Conservation (phyloP, 2,888 invertebrate genomes). For the Mimumesa dahlbomi region DNA sequence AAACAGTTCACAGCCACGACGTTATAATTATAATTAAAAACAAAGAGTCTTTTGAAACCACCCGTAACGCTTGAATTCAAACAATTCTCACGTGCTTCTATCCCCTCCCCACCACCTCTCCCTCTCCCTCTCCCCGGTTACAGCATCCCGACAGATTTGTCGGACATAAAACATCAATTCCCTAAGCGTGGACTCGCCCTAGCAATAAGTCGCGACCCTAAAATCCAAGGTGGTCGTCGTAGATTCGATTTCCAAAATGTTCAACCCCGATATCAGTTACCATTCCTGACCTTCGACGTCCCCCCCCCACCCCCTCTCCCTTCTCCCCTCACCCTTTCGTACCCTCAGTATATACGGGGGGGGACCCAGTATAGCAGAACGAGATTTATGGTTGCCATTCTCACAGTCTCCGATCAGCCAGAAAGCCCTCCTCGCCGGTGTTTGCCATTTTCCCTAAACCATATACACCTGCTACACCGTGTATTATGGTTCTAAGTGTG, state of each 20-base stretch:
- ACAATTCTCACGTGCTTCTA: too few species aligned
- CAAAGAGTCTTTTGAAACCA: too few species aligned
- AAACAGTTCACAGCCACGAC: too few species aligned
- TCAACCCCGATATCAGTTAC: conserved; percentile 36
- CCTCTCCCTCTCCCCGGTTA: too few species aligned
- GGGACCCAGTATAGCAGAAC: conserved; percentile 7
- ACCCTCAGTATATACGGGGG: conserved; percentile 24
- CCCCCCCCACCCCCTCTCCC: too few species aligned
- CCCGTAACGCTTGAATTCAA: too few species aligned
- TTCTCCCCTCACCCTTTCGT: too few species aligned
- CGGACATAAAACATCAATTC: not conserved
- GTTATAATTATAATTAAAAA: too few species aligned
- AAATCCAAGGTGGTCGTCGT: conserved; percentile 13
- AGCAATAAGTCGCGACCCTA: conserved; percentile 1
- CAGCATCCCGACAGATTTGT: too few species aligned
- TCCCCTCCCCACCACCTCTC: too few species aligned
- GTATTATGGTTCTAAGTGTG: conserved; percentile 29
- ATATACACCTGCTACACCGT: conserved; percentile 50
- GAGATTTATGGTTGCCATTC: conserved; percentile 45
- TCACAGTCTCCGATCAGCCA: conserved; percentile 9
- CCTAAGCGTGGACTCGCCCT: not conserved
- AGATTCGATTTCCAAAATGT: conserved; percentile 22
- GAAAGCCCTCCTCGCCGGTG: conserved; percentile 12
- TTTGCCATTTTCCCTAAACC: conserved; percentile 46
- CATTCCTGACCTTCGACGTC: conserved; percentile 53